A percentile compares a stretch with the other conserved stretches of the same genome.
phyloP scores from a whole-genome alignment of 2,888 invertebrate genomes.

The Rhyacophila evoluta region DNA sequence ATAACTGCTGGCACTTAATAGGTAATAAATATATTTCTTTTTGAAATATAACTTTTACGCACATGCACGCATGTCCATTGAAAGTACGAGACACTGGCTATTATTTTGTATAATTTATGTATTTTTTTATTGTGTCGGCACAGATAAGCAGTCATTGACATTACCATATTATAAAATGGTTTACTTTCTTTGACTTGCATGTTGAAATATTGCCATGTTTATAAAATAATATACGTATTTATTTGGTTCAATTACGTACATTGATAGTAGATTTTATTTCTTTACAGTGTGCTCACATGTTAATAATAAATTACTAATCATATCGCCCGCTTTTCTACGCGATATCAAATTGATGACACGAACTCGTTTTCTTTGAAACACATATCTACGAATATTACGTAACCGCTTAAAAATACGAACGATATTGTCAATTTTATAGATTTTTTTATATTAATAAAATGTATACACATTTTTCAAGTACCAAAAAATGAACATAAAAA shows the following conservation, averaged over 20 bases:
- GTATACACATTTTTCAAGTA: no score
- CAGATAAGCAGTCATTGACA: slow-evolving; percentile 22
- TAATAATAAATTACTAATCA: neutral
- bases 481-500: no score
- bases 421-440: no score
- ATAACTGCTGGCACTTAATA: no score
- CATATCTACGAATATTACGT: no score
- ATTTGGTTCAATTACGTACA: neutral
- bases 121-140: neutral
- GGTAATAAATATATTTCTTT: no score
- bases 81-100: neutral
- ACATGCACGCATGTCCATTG: neutral
- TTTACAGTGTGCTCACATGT: neutral
- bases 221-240: neutral
- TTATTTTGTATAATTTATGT: slow-evolving; percentile 10
- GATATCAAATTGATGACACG: neutral
- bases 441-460: no score
- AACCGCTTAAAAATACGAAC: no score
- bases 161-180: neutral
- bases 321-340: neutral
- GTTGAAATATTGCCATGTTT: slow-evolving; percentile 14
- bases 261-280: neutral
- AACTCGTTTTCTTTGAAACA: neutral
- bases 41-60: neutral
- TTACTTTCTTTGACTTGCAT: neutral